Evolutionary conservation across 2,113 vertebrate species (phyloP).

Genomic region (Colius striatus): DNA sequence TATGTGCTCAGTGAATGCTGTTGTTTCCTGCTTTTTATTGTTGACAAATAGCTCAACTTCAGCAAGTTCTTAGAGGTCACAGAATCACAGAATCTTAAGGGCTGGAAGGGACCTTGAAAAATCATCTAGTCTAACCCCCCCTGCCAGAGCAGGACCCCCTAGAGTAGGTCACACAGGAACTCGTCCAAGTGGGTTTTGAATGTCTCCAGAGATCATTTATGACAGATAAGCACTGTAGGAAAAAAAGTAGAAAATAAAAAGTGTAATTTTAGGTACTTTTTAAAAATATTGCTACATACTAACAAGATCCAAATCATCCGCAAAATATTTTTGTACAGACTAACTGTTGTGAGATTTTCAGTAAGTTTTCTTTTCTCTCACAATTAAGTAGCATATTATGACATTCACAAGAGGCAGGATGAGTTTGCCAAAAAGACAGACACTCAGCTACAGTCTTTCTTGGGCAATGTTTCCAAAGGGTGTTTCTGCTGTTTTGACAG

Average conservation of each 20-base stretch:
- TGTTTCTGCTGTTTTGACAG: not conserved
- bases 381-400: not conserved
- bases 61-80: not conserved
- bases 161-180: too few relatives aligned
- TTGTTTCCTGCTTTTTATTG: not conserved
- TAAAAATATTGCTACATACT: not conserved
- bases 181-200: too few relatives aligned
- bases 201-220: not conserved
- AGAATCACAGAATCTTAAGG: too few relatives aligned
- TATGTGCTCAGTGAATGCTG: not conserved
- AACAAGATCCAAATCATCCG: not conserved
- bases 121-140: too few relatives aligned
- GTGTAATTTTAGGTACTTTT: not conserved
- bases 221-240: not conserved
- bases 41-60: not conserved
- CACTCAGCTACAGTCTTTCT: not conserved
- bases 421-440: not conserved
- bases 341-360: not conserved
- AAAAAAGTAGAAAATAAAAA: not conserved
- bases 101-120: too few relatives aligned
- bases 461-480: not conserved
- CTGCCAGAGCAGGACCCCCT: too few relatives aligned
- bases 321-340: not conserved
- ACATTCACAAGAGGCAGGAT: not conserved
- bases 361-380: not conserved